phyloP scores from a whole-genome alignment of 2,888 invertebrate genomes.

The Stenchaetothrips biformis region DNA sequence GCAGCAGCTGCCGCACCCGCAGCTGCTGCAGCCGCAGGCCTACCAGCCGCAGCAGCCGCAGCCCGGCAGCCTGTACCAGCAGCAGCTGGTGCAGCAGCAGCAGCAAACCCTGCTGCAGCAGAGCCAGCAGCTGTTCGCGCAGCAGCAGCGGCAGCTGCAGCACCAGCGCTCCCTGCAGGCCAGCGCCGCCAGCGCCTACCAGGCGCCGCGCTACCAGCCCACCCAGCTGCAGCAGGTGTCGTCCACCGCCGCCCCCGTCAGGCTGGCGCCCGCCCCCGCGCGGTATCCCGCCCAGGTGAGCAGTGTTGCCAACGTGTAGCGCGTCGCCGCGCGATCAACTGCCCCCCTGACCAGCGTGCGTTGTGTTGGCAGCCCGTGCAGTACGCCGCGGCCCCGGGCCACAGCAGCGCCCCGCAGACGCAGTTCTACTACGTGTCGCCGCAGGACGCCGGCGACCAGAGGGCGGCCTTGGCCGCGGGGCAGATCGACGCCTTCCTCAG shows the following conservation, averaged over 20 bases:
- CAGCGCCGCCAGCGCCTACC: constrained; percentile 42
- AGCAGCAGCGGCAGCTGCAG: constrained; percentile 63
- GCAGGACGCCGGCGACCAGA: constrained; percentile 42
- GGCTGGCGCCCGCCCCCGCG: constrained; percentile 41
- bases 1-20: constrained; percentile 39
- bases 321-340: constrained; percentile 41
- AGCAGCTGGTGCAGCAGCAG: constrained; percentile 55
- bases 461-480: constrained; percentile 53
- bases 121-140: constrained; percentile 61
- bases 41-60: neutral
- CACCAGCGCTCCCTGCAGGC: constrained; percentile 48
- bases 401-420: constrained; percentile 39
- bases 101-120: constrained; percentile 57
- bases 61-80: constrained; percentile 47
- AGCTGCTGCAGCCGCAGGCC: neutral
- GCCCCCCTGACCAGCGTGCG: constrained; percentile 49
- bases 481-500: constrained; percentile 77
- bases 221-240: constrained; percentile 34
- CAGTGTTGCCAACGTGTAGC: constrained; percentile 34
- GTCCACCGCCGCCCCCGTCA: constrained; percentile 29
- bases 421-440: constrained; percentile 45
- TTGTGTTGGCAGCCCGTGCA: constrained; percentile 33
- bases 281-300: neutral
- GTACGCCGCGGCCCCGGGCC: constrained; percentile 36
- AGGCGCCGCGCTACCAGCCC: constrained; percentile 29